phyloP scores from a whole-genome alignment of 2,888 invertebrate genomes.

The Pocota personata region DNA sequence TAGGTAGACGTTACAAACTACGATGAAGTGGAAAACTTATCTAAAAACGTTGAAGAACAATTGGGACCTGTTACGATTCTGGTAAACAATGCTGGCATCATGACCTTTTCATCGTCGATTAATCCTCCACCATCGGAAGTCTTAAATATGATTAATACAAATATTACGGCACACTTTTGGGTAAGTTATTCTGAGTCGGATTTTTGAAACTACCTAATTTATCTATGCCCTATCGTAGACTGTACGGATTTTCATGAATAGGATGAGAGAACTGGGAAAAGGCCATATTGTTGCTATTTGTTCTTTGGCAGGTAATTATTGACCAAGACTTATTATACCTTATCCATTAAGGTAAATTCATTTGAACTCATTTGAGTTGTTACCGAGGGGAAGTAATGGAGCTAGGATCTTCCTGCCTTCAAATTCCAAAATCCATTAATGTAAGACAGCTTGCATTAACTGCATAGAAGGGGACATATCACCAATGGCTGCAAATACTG shows the following conservation, averaged over 20 bases:
- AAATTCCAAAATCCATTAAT: too few relatives aligned
- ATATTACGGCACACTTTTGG: conserved; percentile 81
- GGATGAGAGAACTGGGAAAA: conserved; percentile 79
- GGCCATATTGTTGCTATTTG: conserved; percentile 81
- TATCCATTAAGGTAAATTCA: too few relatives aligned
- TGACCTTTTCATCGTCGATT: conserved; percentile 72
- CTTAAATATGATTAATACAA: conserved; percentile 81
- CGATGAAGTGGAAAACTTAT: conserved; percentile 75
- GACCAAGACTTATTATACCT: too few relatives aligned
- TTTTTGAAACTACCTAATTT: too few relatives aligned
- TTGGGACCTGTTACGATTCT: conserved; percentile 81
- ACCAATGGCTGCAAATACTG: too few relatives aligned
- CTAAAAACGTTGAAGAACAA: conserved; percentile 76
- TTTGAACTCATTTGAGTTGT: too few relatives aligned
- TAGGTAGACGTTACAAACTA: conserved; percentile 78
- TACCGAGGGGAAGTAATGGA: too few relatives aligned
- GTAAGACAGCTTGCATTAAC: too few relatives aligned
- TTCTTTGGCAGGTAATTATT: conserved; percentile 77
- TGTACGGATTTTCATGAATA: conserved; percentile 79
- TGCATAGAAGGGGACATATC: too few relatives aligned
- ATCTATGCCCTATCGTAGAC: conserved; percentile 76
- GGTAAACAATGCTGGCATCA: conserved; percentile 82
- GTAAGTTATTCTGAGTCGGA: conserved; percentile 74
- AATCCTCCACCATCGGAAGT: conserved; percentile 78
- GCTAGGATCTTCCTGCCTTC: too few relatives aligned